A percentile compares a stretch with the other conserved stretches of the same genome.
Evolutionary conservation across 2,797 vertebrate species (phyloP).

Genomic region (Typhlichthys subterraneus): DNA sequence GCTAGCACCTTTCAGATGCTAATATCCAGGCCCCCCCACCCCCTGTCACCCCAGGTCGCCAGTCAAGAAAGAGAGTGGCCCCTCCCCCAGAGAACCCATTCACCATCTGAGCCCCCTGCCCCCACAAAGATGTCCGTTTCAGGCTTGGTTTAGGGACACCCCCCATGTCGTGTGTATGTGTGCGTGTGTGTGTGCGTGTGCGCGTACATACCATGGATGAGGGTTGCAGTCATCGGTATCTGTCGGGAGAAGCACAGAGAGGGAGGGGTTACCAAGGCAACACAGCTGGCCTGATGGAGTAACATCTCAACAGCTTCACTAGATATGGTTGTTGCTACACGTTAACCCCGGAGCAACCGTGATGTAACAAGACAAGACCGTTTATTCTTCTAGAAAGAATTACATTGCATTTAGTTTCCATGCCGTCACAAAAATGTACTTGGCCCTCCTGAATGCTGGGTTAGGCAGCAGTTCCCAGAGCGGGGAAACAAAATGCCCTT

Average conservation of each 20-base stretch:
- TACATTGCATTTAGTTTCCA: too few species aligned
- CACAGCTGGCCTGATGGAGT: too few species aligned
- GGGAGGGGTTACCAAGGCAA: not conserved
- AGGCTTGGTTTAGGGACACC: conserved; percentile 73
- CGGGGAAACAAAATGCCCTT: too few species aligned
- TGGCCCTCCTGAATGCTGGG: too few species aligned
- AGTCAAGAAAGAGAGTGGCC: conserved; percentile 65
- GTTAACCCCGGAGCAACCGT: too few species aligned
- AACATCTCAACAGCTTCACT: too few species aligned
- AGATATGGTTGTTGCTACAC: too few species aligned
- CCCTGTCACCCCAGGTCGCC: conserved; percentile 70
- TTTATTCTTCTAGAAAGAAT: too few species aligned
- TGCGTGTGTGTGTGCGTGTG: conserved; percentile 15
- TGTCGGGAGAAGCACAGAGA: conserved; percentile 53
- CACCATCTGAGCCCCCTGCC: conserved; percentile 27
- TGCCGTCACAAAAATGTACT: too few species aligned
- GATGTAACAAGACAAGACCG: too few species aligned
- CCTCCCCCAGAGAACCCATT: conserved; percentile 40
- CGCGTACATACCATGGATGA: conserved; percentile 90
- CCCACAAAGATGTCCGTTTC: conserved; percentile 62
- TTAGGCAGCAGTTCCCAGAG: too few species aligned
- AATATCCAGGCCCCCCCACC: conserved; percentile 68
- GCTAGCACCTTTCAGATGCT: conserved; percentile 78
- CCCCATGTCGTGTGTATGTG: conserved; percentile 51
- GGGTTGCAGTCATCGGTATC: conserved; percentile 97